Evolutionary conservation across 2,113 vertebrate genomes (phyloP).

Genomic region (Casuarius casuarius): DNA sequence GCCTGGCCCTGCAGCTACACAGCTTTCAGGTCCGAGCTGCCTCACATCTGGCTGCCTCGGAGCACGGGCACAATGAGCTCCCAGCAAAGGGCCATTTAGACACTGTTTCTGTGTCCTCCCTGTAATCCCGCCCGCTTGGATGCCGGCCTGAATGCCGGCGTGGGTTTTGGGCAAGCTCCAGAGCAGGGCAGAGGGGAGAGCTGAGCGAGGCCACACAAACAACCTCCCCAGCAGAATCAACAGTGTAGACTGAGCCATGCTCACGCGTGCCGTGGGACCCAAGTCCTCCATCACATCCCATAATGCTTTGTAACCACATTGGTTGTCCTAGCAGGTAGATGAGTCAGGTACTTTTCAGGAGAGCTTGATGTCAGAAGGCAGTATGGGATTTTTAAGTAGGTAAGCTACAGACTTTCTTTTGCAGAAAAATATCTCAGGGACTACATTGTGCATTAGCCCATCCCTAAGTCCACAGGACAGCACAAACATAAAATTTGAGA

Average conservation of each 20-base stretch:
- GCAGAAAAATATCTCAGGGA: too few relatives aligned
- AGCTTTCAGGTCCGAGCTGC: rapidly evolving
- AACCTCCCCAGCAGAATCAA: neutral
- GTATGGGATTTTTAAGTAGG: too few relatives aligned
- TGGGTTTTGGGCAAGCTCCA: neutral
- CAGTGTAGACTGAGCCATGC: neutral
- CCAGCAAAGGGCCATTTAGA: neutral
- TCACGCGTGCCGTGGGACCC: too few relatives aligned
- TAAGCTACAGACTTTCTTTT: too few relatives aligned
- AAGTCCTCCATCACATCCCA: too few relatives aligned
- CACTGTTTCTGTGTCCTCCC: neutral
- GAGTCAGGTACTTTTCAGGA: too few relatives aligned
- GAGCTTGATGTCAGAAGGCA: too few relatives aligned
- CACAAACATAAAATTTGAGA: neutral
- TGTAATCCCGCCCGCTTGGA: neutral
- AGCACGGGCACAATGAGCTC: neutral
- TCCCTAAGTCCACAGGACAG: neutral
- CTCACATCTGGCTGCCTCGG: neutral
- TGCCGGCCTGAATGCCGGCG: neutral
- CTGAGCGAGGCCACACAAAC: neutral
- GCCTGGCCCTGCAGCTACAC: neutral
- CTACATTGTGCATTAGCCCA: neutral
- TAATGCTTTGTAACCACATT: too few relatives aligned
- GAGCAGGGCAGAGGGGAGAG: neutral
- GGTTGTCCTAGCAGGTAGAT: too few relatives aligned